Evolutionary conservation across 2,113 vertebrate species (phyloP).

Genomic region (Hippoglossus stenolepis): DNA sequence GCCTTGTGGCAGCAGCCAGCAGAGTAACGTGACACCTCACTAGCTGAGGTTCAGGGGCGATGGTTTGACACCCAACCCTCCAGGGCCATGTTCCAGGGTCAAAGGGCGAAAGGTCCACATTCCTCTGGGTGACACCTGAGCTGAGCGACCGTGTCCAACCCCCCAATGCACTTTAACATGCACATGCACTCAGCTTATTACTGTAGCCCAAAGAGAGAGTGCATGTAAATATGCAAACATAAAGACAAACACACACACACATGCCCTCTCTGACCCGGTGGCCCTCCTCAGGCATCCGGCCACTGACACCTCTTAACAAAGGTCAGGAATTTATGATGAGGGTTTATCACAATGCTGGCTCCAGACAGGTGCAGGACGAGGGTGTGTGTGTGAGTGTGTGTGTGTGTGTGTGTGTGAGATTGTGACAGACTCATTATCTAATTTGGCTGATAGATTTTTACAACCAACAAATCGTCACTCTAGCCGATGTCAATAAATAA

Average conservation of each 20-base stretch:
- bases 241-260: slow-evolving; percentile 34
- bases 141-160: slow-evolving; percentile 24
- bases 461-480: slow-evolving; percentile 14
- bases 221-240: slow-evolving; percentile 48
- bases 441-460: slow-evolving; percentile 15
- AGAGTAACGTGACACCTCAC: slow-evolving; percentile 65
- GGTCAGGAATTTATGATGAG: slow-evolving; percentile 72
- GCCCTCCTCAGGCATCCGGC: slow-evolving; percentile 12
- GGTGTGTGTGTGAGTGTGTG: slow-evolving; percentile 31
- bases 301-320: slow-evolving; percentile 74
- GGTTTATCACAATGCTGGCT: slow-evolving; percentile 53
- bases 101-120: slow-evolving; percentile 75
- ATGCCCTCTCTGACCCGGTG: slow-evolving; percentile 42
- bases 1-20: slow-evolving; percentile 67
- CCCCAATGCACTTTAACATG: slow-evolving; percentile 25
- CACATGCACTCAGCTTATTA: slow-evolving; percentile 52
- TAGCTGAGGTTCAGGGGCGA: slow-evolving; percentile 68
- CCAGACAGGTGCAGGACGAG: slow-evolving; percentile 67
- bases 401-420: slow-evolving; percentile 15
- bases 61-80: slow-evolving; percentile 75
- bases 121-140: slow-evolving; percentile 72
- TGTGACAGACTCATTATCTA: slow-evolving; percentile 25
- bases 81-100: slow-evolving; percentile 72
- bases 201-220: slow-evolving; percentile 60
- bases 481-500: too few species aligned